A percentile compares a stretch with the other conserved stretches of the same genome.
These are phyloP conservation scores for Crax fasciolata DNA, from an alignment of 2,797 vertebrate species.

Conservation along the genomic window DNA sequence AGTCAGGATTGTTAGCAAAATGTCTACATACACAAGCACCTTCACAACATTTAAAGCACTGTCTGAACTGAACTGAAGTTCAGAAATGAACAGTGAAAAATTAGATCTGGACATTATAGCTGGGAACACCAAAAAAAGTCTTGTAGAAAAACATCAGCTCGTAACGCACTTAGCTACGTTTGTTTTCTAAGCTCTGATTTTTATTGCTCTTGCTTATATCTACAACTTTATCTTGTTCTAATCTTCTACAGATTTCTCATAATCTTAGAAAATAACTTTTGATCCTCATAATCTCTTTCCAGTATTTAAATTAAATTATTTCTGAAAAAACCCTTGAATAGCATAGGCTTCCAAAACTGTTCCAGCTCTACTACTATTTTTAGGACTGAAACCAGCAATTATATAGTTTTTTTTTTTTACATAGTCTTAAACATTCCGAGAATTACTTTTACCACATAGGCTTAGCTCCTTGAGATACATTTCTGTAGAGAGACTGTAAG, in stretches of 20 bases:
- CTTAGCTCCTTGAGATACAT: background rate
- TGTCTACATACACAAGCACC: background rate
- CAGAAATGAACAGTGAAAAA: background rate
- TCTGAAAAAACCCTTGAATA: background rate
- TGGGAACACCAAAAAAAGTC: background rate
- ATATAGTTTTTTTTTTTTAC: background rate
- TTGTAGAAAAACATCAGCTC: background rate
- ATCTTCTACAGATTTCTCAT: background rate
- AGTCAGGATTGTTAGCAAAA: background rate
- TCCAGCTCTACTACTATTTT: background rate
- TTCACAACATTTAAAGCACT: background rate
- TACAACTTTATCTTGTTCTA: fast-evolving
- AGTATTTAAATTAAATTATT: background rate
- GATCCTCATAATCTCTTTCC: background rate
- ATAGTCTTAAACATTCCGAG: background rate
- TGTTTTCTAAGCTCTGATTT: background rate
- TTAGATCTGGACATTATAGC: background rate
- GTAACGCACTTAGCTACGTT: background rate
- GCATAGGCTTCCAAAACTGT: background rate
- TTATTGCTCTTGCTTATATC: background rate
- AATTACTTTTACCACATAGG: background rate
- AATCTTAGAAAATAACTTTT: background rate
- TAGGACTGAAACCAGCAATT: background rate
- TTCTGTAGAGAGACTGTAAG: background rate
- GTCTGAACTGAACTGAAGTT: background rate